Base-by-base conservation (phyloP, 1,140 invertebrate species). In the Battus philenor region DNA sequence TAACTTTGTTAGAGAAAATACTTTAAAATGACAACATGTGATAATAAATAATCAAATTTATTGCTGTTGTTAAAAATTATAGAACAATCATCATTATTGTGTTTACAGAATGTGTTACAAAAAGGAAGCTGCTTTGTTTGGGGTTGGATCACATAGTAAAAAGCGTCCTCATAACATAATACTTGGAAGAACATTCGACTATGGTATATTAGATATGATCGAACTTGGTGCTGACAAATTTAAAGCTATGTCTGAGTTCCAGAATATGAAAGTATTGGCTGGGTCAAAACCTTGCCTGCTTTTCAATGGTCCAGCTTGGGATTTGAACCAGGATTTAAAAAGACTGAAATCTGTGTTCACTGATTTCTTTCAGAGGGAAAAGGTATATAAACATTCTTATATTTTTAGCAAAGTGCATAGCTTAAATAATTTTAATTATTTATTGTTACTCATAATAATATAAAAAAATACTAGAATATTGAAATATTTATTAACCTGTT, bases 91-190 rank as follows among this genome's bases (percentile, higher is more conserved):
- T n/a, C n/a, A n/a, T n/a, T n/a, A 11, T 30, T 46, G 10, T 30
- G 43, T 67, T 80, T 12, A n/a, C 56, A 89, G 88, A 53, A 91
- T 98, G 60, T 91, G 92, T 13, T 89, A 90, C 60, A 98, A 98
- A 79, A 90, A 93, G 70, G 95, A 99, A 81, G 89, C 94, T 10
- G 91, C 97, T 1, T 75, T 98, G 15, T 99, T 99, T 87, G 89
- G 94, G 41, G 94, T 98, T 72, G 95, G 91, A 10, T 95, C 93
- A n/a, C 93, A 96, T 54, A 94, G 90, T 38, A 99, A 99, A 83
- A 99, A 99, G 78, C 87, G 97, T 11, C 97, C 98, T 1, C 90
- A 99, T 68, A 98, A 98, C 87, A 75, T 99, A 30, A 86, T 98
- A 18, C 79, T 99, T 47, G 97, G 95, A 1, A 88, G 98, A 57